Conservation (phyloP, 2,888 invertebrate genomes). For the Acanthosoma haemorrhoidale region DNA sequence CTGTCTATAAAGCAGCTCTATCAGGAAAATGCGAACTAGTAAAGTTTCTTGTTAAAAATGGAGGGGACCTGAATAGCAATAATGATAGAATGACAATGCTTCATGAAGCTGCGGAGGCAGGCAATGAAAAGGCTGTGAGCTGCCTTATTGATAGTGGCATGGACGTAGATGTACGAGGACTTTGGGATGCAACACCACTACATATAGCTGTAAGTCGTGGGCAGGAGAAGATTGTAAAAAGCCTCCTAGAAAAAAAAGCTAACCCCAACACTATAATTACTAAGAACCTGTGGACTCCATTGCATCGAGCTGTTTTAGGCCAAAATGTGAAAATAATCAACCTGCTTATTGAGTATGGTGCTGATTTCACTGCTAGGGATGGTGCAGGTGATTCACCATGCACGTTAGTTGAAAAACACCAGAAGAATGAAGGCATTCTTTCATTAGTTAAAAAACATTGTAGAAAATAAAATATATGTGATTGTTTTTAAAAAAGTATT, state of each 20-base stretch:
- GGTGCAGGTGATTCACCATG: not conserved
- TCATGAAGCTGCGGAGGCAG: not conserved
- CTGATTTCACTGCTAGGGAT: not conserved
- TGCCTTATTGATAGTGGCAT: not conserved
- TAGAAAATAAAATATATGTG: no score
- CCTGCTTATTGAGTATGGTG: not conserved
- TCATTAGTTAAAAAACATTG: no score
- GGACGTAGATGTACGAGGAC: not conserved
- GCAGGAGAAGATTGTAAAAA: not conserved
- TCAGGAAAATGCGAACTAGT: not conserved
- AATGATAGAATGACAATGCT: not conserved
- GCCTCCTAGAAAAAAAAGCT: not conserved
- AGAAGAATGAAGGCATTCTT: no score
- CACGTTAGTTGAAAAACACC: no score
- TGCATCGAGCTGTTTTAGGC: constrained; percentile 8
- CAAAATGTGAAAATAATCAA: not conserved
- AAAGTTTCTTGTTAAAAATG: not conserved
- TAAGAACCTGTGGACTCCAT: not conserved
- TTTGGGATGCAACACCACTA: constrained; percentile 9
- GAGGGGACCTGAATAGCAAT: not conserved
- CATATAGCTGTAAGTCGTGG: constrained; percentile 1
- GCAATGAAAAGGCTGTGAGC: not conserved
- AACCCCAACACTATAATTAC: not conserved
- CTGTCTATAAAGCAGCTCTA: constrained; percentile 9
- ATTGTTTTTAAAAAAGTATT: no score